These are phyloP conservation scores for Chrysemys picta DNA, from an alignment of 2,113 vertebrate species.

Conservation along the genomic window DNA sequence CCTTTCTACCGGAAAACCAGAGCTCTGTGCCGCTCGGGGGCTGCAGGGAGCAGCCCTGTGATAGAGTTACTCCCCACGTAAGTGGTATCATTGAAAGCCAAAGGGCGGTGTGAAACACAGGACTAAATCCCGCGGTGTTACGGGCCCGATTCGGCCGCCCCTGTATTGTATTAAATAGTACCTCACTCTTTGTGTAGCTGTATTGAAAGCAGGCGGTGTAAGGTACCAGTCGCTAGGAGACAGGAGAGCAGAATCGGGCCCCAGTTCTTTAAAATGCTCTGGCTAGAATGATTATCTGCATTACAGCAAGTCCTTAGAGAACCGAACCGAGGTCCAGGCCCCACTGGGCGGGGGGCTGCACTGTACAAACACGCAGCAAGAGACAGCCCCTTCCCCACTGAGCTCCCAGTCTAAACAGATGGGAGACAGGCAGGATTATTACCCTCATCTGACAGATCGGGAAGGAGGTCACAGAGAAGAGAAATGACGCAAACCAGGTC, in stretches of 20 bases:
- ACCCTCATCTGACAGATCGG: not conserved
- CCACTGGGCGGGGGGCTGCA: not conserved
- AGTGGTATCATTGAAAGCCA: not conserved
- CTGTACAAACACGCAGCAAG: not conserved
- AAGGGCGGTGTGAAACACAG: not conserved
- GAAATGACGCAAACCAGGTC: not conserved
- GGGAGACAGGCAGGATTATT: not conserved
- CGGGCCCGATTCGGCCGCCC: not conserved
- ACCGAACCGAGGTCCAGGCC: not conserved
- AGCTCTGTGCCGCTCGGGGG: not conserved
- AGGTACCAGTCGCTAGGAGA: not conserved
- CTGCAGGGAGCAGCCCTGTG: not conserved
- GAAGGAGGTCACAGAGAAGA: not conserved
- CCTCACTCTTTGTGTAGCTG: not conserved
- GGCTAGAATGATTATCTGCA: not conserved
- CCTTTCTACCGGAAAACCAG: not conserved
- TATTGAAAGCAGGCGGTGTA: not conserved
- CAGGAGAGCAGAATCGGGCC: not conserved
- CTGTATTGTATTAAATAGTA: too few species aligned
- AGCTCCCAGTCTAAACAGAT: not conserved
- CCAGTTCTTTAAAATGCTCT: not conserved
- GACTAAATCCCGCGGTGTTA: too few species aligned
- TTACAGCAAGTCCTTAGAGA: not conserved
- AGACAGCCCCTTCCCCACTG: not conserved
- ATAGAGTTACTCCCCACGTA: too few species aligned